Base-by-base conservation (phyloP, 2,888 invertebrate species). In the Blomia tropicalis region DNA sequence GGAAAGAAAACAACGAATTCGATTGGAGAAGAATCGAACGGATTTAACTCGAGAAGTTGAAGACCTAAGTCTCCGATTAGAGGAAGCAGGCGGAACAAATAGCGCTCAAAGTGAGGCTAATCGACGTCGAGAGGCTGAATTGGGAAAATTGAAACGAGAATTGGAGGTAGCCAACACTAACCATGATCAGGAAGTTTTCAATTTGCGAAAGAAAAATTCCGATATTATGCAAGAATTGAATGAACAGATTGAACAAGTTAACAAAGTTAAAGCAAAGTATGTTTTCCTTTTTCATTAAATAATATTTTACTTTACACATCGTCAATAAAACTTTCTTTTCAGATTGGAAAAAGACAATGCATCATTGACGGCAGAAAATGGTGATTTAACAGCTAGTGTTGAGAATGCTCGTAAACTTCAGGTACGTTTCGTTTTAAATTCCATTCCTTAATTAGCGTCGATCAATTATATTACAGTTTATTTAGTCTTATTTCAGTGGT, bases 51-150 rank as follows among this genome's bases (percentile, higher is more conserved):
- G 93, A 69, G 96, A 98, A 77, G 82, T 98, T 68, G 95, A 96
- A 72, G 92, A 93, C 78, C 80, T 93, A 73, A 90, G 91, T 72
- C 92, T 93, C 78, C 85, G 91, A 73, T 83, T 93, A 70, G 96
- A 98, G 77, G 96, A 98, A 79, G 93, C 96, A 72, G 96, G 95
- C 74, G 98, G 98, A 75, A 96, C 96, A 72, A 98, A 96, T 70
- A 87, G 91, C 62, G 95, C 96, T 70, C 96, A 96, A 72, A 89
- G 91, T 76, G 95, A 98, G 79, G 85, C 98, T 75, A 98, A 98
- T 86, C 98, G 98, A 84, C 96, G 98, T 80, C 89, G 98, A 70
- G 98, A 99, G 78, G 89, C 93, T 73, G 98, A 99, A 79, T 84
- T 99, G 71, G 85, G 91, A 82, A 98, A 96, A 77, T 84, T 98